Evolutionary conservation across 2,113 vertebrate genomes (phyloP), one percentile per base, ranked within the genome.

Genomic region (Lophura nycthemera): DNA sequence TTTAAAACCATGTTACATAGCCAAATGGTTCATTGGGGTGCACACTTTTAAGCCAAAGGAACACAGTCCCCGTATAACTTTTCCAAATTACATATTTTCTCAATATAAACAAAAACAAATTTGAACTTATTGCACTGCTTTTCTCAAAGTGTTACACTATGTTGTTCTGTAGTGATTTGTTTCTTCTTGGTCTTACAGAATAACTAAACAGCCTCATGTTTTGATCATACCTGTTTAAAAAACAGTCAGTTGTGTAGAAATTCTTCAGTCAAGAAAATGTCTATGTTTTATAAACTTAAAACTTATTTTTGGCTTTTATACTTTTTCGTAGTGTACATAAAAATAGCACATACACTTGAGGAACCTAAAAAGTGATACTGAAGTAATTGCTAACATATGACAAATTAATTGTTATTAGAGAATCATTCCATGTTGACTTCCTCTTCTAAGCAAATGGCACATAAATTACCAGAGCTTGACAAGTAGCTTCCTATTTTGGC

Each of bases 281-380:
- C n/a, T 89, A 11, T 71, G 27, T 95, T 92, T 95, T 83, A 79
- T 84, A 82, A 88, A 40, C 25, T 86, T 50, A 77, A 83, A 88
- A 48, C 21, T 86, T 50, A 59, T 71, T 88, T 88, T 90, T 85
- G 92, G 50, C 48, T 22, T 94, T 80, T 83, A 16, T 67, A 40
- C 59, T 60, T 71, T 14, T 78, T 85, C 73, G 36, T 42, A 27
- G 88, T 92, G 75, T 57, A 88, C 42, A 64, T 78, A 91, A 95
- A 13, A 16, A 10, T 29, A 67, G 91, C 32, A 70, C 60, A 36
- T 69, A 83, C 13, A 47, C 50, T 89, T 54, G 29, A 75, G 66
- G 77, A 61, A 83, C 38, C 85, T 42, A 48, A 89, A 74, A 92
- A 89, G 65, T 92, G 54, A 87, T 56, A 64, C 30, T 75, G 83